These are phyloP conservation scores for Solea senegalensis DNA, from an alignment of 2,113 vertebrate species.

Conservation along the genomic window DNA sequence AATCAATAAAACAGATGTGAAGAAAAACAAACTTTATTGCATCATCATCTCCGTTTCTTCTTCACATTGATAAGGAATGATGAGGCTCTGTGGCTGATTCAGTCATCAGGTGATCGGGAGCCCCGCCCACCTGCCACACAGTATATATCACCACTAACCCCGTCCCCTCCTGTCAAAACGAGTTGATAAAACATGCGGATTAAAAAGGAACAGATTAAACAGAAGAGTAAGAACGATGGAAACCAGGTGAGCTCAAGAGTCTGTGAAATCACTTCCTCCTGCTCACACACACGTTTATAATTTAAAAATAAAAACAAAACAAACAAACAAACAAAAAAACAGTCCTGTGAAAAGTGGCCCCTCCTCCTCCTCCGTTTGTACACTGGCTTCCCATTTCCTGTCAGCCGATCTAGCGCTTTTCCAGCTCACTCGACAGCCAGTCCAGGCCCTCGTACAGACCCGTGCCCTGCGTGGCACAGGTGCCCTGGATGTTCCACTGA, in stretches of 20 bases:
- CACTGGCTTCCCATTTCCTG: conserved; percentile 38
- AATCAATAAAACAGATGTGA: conserved; percentile 14
- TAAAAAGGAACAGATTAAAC: conserved; percentile 62
- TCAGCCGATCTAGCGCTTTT: conserved; percentile 73
- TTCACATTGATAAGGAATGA: conserved; percentile 68
- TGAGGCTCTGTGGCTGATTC: conserved; percentile 59
- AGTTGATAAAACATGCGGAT: conserved; percentile 74
- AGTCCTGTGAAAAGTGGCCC: conserved; percentile 48
- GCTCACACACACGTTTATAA: conserved; percentile 70
- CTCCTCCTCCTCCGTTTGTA: conserved; percentile 30
- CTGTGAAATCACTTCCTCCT: conserved; percentile 71
- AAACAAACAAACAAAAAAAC: conserved; percentile 2
- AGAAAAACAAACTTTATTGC: conserved; percentile 68
- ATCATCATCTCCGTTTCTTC: conserved; percentile 46
- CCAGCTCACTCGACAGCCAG: conserved; percentile 89
- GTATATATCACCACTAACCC: conserved; percentile 5
- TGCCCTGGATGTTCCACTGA: conserved; percentile 90
- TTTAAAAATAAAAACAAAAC: conserved; percentile 55
- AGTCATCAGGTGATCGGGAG: conserved; percentile 39
- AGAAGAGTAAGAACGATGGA: conserved; percentile 52
- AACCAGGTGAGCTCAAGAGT: conserved; percentile 71
- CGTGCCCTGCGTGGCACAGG: conserved; percentile 89
- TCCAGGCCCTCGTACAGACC: conserved; percentile 91
- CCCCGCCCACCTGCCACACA: background rate
- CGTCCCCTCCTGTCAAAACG: conserved; percentile 31